These are phyloP conservation scores for Morone chrysops DNA, from an alignment of 2,113 vertebrate species.

Conservation along the genomic window DNA sequence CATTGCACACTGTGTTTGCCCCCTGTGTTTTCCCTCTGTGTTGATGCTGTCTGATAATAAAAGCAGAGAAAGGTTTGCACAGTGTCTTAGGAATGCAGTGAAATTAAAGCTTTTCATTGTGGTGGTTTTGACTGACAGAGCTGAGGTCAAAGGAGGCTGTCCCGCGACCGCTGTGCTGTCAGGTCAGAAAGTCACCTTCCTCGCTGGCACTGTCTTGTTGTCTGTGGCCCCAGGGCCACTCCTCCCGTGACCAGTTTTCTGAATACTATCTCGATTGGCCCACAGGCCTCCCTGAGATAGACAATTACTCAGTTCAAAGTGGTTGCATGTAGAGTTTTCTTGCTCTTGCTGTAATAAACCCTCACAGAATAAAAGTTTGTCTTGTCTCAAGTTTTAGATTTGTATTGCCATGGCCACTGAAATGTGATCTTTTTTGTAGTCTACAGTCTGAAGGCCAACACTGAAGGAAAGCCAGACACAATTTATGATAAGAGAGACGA, in stretches of 20 bases:
- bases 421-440: conserved; percentile 73
- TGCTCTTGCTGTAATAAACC: conserved; percentile 12
- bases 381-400: conserved; percentile 52
- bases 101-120: conserved; percentile 56
- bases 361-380: conserved; percentile 42
- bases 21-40: not conserved
- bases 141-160: conserved; percentile 54
- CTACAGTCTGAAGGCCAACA: conserved; percentile 69
- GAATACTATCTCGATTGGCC: conserved; percentile 29
- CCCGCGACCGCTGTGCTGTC: conserved; percentile 49
- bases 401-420: conserved; percentile 48
- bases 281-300: conserved; percentile 18
- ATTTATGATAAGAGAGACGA: conserved; percentile 79
- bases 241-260: conserved; percentile 53
- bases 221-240: conserved; percentile 42
- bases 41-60: conserved; percentile 12
- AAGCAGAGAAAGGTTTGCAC: conserved; percentile 14
- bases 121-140: conserved; percentile 54
- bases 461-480: conserved; percentile 71
- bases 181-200: conserved; percentile 61
- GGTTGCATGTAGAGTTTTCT: conserved; percentile 1
- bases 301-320: conserved; percentile 51
- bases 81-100: conserved; percentile 44
- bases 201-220: conserved; percentile 46
- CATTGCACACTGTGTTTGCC: not conserved